Conservation (phyloP, 2,797 vertebrate genomes). For the Characodon lateralis region DNA sequence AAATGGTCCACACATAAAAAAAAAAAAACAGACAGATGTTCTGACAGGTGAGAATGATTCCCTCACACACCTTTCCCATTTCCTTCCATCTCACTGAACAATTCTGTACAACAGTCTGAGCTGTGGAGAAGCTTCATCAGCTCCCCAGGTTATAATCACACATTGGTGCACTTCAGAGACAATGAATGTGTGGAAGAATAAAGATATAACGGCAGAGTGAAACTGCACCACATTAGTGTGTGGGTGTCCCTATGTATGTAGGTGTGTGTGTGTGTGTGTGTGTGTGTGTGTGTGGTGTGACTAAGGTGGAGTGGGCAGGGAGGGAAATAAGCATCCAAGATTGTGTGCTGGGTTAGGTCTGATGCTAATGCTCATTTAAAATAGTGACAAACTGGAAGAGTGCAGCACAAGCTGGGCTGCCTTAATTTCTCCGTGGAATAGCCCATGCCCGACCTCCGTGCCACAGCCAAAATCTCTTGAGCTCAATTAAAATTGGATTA, state of each 20-base stretch:
- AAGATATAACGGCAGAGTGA: constrained; percentile 60
- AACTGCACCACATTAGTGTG: constrained; percentile 36
- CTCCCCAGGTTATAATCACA: constrained; percentile 82
- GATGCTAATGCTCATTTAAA: constrained; percentile 96
- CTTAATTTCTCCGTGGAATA: constrained; percentile 99
- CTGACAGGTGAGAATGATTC: constrained; percentile 87
- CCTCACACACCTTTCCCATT: constrained; percentile 65
- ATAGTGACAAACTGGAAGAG: constrained; percentile 90
- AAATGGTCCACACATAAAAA: constrained; percentile 62
- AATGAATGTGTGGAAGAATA: constrained; percentile 49
- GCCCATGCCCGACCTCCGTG: constrained; percentile 89
- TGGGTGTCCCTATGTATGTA: neutral
- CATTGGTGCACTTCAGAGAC: constrained; percentile 59
- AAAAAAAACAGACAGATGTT: constrained; percentile 75
- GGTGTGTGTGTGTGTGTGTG: constrained; percentile 4
- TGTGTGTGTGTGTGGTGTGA: constrained; percentile 37
- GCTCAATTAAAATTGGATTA: constrained; percentile 99
- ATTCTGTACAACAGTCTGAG: constrained; percentile 66
- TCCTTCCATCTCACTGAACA: constrained; percentile 61
- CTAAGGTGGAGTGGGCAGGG: constrained; percentile 68
- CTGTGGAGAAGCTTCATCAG: constrained; percentile 72
- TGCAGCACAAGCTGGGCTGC: constrained; percentile 83
- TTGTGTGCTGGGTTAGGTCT: constrained; percentile 89
- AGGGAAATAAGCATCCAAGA: constrained; percentile 76
- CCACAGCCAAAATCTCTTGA: constrained; percentile 96